Evolutionary conservation across 2,113 vertebrate genomes (phyloP), one percentile per base, ranked within the genome.

Genomic region (Salvelinus sp.): DNA sequence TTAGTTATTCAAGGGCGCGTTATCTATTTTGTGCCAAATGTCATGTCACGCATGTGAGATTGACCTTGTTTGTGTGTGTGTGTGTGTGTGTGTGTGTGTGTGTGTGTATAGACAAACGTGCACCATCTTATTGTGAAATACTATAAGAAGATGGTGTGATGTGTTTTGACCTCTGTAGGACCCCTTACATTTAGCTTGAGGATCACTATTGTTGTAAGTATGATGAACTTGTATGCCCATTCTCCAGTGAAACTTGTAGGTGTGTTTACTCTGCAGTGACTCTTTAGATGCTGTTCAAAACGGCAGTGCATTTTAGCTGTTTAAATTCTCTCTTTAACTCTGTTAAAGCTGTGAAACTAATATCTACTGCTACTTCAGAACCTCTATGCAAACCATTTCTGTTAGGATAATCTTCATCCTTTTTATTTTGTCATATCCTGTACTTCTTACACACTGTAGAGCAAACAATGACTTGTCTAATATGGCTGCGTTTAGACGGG

Each of bases 21-120:
- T 4, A 18, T 75, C n/a, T 4, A 20, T 76, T 74, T 50, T 81
- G 80, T 90, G 89, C 85, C 84, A 88, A 81, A 89, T 79, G 57
- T 62, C 3, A 44, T 68, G 0, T 73, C 27, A 28, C 68, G 72
- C 30, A 68, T 68, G 27, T 1, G 30, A 28, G 69, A 63, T 54
- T 62, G 1, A 63, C 58, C 25, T 47, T 20, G 50, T 68, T n/a
- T 71, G n/a, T 65, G 33, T 47, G 18, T 54, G 73, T 75, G 74
- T 76, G 74, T 79, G 67, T 62, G 63, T 75, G 74, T 79, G 67
- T 62, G 63, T 75, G 23, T 23, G 23, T 75, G 74, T 76, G 69
- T 74, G 74, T 79, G 67, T 62, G 63, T 75, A 28, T 33, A 68
- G 28, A 68, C 25, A 66, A 66, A 30, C 50, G 67, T 76, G 27